Base-by-base conservation (phyloP, 2,797 vertebrate genomes). In the Podarcis siculus region DNA sequence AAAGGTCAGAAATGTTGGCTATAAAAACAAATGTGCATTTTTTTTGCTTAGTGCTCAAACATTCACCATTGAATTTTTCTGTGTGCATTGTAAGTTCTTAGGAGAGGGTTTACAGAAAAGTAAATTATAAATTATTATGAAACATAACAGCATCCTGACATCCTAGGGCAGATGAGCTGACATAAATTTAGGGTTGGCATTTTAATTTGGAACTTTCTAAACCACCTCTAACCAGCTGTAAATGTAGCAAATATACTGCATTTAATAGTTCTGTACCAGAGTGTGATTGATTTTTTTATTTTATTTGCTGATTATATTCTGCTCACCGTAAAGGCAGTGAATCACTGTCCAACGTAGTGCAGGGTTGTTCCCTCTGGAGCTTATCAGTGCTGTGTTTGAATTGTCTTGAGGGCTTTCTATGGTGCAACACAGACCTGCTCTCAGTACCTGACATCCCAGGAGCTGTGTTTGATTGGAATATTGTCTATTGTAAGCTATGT, bases 371-470 rank as follows among this genome's bases (percentile, higher is more conserved):
- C 39, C 89, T 90, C 75, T 64, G 86, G 90, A 87, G 58, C 89
- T 90, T 82, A 77, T 92, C 91, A 89, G 0, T 94, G 30, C 71
- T 90, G 5, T 49, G 83, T 90, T 82, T 91, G 82, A 83, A 67
- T 86, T 90, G 86, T 83, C 88, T 83, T 88, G 12, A 10, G 90
- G 83, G 92, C 73, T 91, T 94, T 90, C 32, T 83, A 58, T 79
- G 81, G 55, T 83, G 30, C 32, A 86, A 64, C 78, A 35, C 2
- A 85, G 91, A 27, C 6, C 86, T 8, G 90, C 89, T 83, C 83
- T 90, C 35, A 35, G 91, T 90, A 64, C 58, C 58, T 86, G 85
- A 37, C 42, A 39, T 58, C 64, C n/a, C 32, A 71, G 66, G 76
- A 86, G 32, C 25, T 5, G 25, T 86, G 79, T 58, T 69, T 80